phyloP scores from a whole-genome alignment of 1,140 invertebrate genomes.

The Zaprionus camerounensis region DNA sequence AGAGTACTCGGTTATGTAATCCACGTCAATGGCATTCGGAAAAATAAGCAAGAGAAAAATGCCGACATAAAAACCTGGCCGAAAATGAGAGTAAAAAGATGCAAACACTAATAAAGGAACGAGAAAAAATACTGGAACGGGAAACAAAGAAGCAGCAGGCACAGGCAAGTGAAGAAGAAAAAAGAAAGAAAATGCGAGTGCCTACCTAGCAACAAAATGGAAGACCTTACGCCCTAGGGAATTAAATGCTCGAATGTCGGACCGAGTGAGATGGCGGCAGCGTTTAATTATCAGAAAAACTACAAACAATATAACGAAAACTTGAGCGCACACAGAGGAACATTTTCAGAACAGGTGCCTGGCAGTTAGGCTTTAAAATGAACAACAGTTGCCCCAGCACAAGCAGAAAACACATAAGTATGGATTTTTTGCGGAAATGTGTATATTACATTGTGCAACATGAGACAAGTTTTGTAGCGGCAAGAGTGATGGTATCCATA shows the following conservation, averaged over 20 bases:
- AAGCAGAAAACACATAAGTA: conserved; percentile 4
- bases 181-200: conserved; percentile 12
- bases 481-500: background rate
- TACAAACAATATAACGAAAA: conserved; percentile 44
- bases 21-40: conserved; percentile 41
- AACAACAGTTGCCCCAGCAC: conserved; percentile 1
- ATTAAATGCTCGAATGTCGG: conserved; percentile 50
- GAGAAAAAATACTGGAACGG: background rate
- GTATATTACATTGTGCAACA: conserved; percentile 14
- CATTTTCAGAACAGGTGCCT: conserved; percentile 32
- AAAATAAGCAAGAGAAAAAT: conserved; percentile 44
- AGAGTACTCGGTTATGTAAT: conserved; percentile 44
- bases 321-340: conserved; percentile 8
- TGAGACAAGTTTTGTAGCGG: background rate
- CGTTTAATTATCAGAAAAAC: conserved; percentile 58
- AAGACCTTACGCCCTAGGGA: conserved; percentile 54
- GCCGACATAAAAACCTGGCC: conserved; percentile 26
- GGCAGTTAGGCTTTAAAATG: conserved; percentile 36
- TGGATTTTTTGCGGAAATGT: conserved; percentile 4
- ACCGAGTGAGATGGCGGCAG: background rate
- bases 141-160: conserved; percentile 1
- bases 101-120: conserved; percentile 42
- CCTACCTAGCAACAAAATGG: conserved; percentile 45
- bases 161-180: conserved; percentile 20
- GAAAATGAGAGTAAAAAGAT: conserved; percentile 39